phyloP scores from a whole-genome alignment of 2,888 invertebrate species.

The Eupeodes latifasciatus region DNA sequence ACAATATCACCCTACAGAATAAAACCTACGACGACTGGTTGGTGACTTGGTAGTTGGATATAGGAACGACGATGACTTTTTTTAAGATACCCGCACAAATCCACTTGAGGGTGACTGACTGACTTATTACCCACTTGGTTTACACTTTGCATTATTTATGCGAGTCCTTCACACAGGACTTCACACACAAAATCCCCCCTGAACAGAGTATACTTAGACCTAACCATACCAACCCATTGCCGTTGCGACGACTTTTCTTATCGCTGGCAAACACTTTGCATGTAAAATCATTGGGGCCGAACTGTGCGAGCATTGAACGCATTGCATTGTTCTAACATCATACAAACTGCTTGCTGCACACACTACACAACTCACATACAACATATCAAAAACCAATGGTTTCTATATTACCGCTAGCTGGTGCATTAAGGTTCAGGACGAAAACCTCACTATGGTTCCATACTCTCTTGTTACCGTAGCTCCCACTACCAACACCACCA shows the following conservation, averaged over 20 bases:
- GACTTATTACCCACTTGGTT: conserved; percentile 78
- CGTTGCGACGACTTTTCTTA: conserved; percentile 44
- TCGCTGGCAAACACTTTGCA: conserved; percentile 69
- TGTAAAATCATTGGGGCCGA: conserved; percentile 72
- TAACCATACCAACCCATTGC: neutral
- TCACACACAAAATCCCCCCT: conserved; percentile 4
- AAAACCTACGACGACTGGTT: conserved; percentile 16
- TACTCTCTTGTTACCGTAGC: neutral
- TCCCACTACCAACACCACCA: neutral
- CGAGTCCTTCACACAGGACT: conserved; percentile 69
- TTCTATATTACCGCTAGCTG: conserved; percentile 32
- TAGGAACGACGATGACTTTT: conserved; percentile 55
- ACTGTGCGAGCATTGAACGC: conserved; percentile 72
- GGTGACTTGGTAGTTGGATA: conserved; percentile 25
- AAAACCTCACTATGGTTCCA: conserved; percentile 3
- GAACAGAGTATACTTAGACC: too few species aligned
- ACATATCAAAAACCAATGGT: conserved; percentile 38
- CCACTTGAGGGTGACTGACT: conserved; percentile 78
- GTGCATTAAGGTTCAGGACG: conserved; percentile 44
- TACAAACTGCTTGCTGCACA: neutral
- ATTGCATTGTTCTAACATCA: conserved; percentile 60
- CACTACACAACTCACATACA: neutral
- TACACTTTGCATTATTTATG: conserved; percentile 77
- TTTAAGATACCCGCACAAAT: conserved; percentile 69
- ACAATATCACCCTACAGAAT: conserved; percentile 1